These are phyloP conservation scores for Drosophila neotestacea DNA, from an alignment of 2,888 invertebrate species.

Conservation along the genomic window DNA sequence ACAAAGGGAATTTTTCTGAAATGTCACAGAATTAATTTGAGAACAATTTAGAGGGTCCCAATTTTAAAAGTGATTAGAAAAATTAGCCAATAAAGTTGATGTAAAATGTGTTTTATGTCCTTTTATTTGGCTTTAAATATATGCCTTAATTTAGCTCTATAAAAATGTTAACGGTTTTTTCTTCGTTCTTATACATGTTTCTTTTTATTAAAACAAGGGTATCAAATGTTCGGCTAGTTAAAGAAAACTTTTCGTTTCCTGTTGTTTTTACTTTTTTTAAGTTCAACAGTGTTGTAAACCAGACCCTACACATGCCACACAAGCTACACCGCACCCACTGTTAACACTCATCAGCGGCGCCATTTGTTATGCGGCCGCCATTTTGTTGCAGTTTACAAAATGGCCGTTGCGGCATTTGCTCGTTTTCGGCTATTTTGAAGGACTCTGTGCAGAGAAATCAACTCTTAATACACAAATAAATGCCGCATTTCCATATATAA, in stretches of 20 bases:
- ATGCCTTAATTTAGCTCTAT: no score
- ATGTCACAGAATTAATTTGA: no score
- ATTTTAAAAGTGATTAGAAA: no score
- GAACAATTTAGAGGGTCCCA: no score
- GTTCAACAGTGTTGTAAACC: neutral
- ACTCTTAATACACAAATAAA: slow-evolving; percentile 76
- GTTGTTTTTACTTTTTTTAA: neutral
- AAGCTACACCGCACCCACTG: slow-evolving; percentile 35
- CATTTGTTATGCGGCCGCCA: slow-evolving; percentile 73
- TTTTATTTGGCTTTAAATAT: no score
- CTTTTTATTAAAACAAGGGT: neutral
- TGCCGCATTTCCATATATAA: slow-evolving; percentile 61
- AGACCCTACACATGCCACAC: neutral
- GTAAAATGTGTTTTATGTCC: no score
- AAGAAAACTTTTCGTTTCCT: neutral
- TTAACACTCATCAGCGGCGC: slow-evolving; percentile 71
- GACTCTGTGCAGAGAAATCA: slow-evolving; percentile 61
- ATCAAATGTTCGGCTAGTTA: neutral
- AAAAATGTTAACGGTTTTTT: no score
- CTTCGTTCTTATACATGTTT: no score
- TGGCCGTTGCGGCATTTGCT: slow-evolving; percentile 48
- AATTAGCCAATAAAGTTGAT: no score
- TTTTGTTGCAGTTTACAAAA: slow-evolving; percentile 75
- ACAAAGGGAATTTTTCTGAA: no score
- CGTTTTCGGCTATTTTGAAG: slow-evolving; percentile 30